Conservation (phyloP, 2,113 vertebrate genomes). For the Coptodon bakossiorum region DNA sequence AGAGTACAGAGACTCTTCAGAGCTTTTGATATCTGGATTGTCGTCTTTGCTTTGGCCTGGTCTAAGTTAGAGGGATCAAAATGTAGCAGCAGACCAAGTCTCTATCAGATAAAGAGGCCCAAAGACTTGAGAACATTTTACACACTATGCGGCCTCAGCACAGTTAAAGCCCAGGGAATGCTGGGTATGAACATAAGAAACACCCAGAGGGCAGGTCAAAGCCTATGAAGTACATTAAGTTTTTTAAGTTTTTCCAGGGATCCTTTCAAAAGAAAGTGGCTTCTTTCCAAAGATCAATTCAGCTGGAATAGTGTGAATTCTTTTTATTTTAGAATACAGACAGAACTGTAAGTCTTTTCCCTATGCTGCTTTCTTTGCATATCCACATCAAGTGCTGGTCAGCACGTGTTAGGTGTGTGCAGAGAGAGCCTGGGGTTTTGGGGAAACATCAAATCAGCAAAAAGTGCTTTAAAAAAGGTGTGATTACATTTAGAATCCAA, state of each 20-base stretch:
- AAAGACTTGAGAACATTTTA: not conserved
- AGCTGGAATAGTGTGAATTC: not conserved
- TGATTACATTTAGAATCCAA: conserved; percentile 8
- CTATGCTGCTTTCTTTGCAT: not conserved
- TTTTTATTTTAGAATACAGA: not conserved
- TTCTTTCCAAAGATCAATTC: not conserved
- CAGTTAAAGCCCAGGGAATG: conserved; percentile 9
- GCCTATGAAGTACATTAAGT: not conserved
- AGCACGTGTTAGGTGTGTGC: conserved; percentile 17
- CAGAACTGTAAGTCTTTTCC: not conserved
- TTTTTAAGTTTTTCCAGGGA: not conserved
- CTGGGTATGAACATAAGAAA: not conserved
- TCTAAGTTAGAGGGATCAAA: conserved; percentile 22
- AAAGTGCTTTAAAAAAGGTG: conserved; percentile 8
- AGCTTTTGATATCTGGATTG: conserved; percentile 5
- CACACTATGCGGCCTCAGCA: not conserved
- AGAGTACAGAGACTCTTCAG: not conserved
- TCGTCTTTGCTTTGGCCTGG: conserved; percentile 9
- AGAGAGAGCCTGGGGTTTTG: not conserved
- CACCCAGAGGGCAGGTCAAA: not conserved
- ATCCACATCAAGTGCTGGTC: not conserved
- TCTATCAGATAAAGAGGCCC: conserved; percentile 41
- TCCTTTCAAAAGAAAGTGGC: not conserved
- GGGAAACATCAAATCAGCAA: conserved; percentile 38
- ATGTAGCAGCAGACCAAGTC: conserved; percentile 9